Percentiles rank a stretch among this genome's conserved stretches.
Evolutionary conservation across 2,113 vertebrate species (phyloP).

Genomic region (Muntiacus muntjak): DNA sequence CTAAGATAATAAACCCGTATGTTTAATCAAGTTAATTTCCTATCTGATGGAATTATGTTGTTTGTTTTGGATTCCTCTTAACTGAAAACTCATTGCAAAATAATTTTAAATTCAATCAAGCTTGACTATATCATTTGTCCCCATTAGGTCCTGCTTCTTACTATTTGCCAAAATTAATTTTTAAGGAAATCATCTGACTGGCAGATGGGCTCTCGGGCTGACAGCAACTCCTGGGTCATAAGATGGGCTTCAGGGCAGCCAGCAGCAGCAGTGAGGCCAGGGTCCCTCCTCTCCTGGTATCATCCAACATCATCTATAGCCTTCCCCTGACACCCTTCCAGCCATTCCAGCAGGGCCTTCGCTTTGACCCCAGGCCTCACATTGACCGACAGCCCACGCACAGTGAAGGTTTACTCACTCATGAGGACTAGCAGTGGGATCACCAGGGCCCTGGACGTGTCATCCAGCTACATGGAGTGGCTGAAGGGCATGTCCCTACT

Average conservation of each 20-base stretch:
- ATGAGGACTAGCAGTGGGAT: not conserved
- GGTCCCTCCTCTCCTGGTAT: not conserved
- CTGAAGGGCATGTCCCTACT: not conserved
- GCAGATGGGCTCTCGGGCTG: not conserved
- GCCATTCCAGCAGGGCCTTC: not conserved
- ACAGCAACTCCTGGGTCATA: not conserved
- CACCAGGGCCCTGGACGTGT: not conserved
- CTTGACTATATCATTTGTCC: not conserved
- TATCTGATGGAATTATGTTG: not conserved
- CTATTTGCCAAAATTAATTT: not conserved
- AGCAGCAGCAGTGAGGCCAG: not conserved
- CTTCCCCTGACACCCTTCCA: not conserved
- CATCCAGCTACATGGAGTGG: not conserved
- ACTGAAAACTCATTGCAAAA: not conserved
- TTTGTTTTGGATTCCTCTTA: not conserved
- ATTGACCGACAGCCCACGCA: not conserved
- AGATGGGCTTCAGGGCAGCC: not conserved
- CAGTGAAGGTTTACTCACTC: not conserved
- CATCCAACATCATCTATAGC: not conserved
- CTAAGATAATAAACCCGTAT: not conserved
- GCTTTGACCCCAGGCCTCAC: not conserved
- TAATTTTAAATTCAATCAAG: not conserved
- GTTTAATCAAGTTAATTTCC: not conserved
- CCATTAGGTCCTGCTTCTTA: not conserved
- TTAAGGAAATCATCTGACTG: not conserved